A percentile compares a stretch with the other conserved stretches of the same genome.
These are phyloP conservation scores for Bothrops jararaca DNA, from an alignment of 2,113 vertebrate genomes.

Conservation along the genomic window DNA sequence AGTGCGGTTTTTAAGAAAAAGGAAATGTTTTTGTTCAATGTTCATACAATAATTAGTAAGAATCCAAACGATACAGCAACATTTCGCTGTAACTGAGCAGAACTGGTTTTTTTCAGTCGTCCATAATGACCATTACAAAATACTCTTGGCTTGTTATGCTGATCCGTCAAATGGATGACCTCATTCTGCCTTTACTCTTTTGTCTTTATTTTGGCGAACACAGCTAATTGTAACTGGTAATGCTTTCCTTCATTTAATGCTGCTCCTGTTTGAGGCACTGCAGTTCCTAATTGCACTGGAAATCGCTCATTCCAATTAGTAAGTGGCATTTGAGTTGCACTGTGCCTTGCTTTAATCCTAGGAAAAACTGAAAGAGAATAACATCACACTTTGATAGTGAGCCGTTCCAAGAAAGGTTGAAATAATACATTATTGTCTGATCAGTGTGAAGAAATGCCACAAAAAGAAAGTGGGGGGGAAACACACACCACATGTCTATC, in stretches of 20 bases:
- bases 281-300: background rate
- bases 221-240: background rate
- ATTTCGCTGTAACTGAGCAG: background rate
- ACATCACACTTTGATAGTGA: background rate
- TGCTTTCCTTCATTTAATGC: too few relatives aligned
- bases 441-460: background rate
- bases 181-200: background rate
- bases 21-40: constrained; percentile 58
- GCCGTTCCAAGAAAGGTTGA: background rate
- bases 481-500: background rate
- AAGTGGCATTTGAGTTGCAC: background rate
- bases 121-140: background rate
- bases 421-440: background rate
- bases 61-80: constrained; percentile 23
- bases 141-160: background rate
- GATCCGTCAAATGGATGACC: background rate
- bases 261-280: background rate
- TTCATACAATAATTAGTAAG: constrained; percentile 47
- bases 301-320: background rate
- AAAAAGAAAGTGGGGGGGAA: background rate
- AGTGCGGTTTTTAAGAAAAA: constrained; percentile 45
- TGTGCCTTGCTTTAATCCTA: background rate
- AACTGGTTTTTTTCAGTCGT: background rate
- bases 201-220: background rate
- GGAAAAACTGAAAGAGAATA: background rate